Base-by-base conservation (phyloP, 2,113 vertebrate species). In the Xiphorhynchus elegans region DNA sequence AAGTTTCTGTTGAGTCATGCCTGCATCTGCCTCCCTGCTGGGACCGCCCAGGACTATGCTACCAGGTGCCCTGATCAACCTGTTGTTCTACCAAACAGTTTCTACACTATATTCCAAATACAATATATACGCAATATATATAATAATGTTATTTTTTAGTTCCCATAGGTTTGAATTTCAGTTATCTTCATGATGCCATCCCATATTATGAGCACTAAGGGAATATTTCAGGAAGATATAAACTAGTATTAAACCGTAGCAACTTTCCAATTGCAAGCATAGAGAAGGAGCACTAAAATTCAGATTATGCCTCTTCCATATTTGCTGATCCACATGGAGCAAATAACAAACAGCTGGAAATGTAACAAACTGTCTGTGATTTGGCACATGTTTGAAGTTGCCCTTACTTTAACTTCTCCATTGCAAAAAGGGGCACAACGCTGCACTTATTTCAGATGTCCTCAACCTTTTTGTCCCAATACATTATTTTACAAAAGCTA, bases 41-140 rank as follows among this genome's bases (percentile, higher is more conserved):
- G 37, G 39, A 70, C 49, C 0, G 1, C n/a, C 35, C 80, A 77
- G 66, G 35, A 33, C 40, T 26, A 10, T 10, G 17, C 56, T 72
- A 25, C 39, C 28, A 21, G 1, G 3, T 20, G 28, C 44, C 50
- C 39, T 2, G 0, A 47, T 5, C n/a, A 84, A 49, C 9, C 35
- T 46, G 31, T 28, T 20, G 47, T 39, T 76, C 52, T 72, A 40
- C 29, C 33, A 47, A 63, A 23, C 35, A 80, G 73, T 4, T 91
- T 49, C 59, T 31, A 11, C 26, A 35, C 35, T 63, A 5, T 7
- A 50, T n/a, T 72, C 28, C 67, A 67, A 58, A 8, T 6, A 67
- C 1, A 1, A 35, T 5, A 56, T 1, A 50, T 5, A 12, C 5
- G 3, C 12, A 25, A 58, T 18, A 47, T 5, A 67, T 25, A 58